phyloP scores from a whole-genome alignment of 2,888 invertebrate genomes.

The Ashinkailepas kermadecensis region DNA sequence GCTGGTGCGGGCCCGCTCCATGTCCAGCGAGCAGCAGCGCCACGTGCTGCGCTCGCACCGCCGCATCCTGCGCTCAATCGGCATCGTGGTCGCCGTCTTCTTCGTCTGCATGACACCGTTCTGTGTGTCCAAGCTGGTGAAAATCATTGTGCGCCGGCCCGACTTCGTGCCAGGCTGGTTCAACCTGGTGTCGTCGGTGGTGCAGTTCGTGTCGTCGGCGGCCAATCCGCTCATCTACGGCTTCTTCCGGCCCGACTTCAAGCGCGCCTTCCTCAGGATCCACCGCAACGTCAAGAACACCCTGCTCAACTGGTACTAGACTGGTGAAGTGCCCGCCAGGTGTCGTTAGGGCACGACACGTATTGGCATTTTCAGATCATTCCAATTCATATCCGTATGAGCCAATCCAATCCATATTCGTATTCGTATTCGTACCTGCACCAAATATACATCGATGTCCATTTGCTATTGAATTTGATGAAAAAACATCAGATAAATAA shows the following conservation, averaged over 20 bases:
- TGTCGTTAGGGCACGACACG: no score
- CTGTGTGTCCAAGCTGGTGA: slow-evolving; percentile 27
- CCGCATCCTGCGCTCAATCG: not conserved
- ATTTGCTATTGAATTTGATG: no score
- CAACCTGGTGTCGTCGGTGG: slow-evolving; percentile 24
- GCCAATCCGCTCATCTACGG: slow-evolving; percentile 27
- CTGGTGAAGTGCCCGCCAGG: no score
- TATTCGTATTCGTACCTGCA: no score
- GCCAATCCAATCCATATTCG: no score
- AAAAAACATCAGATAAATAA: no score
- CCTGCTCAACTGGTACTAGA: not conserved
- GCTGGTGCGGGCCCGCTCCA: not conserved
- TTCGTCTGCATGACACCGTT: slow-evolving; percentile 28
- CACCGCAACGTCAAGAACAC: not conserved
- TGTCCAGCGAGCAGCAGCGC: not conserved
- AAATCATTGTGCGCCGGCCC: slow-evolving; percentile 18
- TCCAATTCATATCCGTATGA: no score
- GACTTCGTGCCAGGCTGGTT: slow-evolving; percentile 24
- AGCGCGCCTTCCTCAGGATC: slow-evolving; percentile 19
- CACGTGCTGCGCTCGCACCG: not conserved
- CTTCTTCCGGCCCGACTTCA: slow-evolving; percentile 25
- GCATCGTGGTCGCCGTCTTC: slow-evolving; percentile 24
- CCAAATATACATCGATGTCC: no score
- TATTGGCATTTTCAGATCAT: no score
- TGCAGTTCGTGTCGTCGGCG: slow-evolving; percentile 25